Base-by-base conservation (phyloP, 2,888 invertebrate genomes). In the Stramonita haemastoma region DNA sequence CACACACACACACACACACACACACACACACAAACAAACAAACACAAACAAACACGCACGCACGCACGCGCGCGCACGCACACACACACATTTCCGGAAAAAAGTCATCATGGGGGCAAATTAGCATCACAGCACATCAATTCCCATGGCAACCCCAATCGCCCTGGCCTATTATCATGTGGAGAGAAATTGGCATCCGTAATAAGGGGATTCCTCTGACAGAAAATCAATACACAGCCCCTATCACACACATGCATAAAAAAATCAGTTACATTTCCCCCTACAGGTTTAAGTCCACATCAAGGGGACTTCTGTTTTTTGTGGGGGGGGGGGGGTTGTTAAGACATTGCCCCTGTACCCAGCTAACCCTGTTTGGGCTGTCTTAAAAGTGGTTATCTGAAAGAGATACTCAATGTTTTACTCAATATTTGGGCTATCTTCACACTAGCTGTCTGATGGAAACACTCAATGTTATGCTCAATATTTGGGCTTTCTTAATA, bases 1-100 rank as follows among this genome's bases (percentile, higher is more conserved):
- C 57, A 56, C 56, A 36, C 85, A 56, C 73, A n/a, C 73, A 29
- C 73, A 73, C 73, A n/a, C 73, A 29, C 73, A n/a, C 73, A 73
- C 73, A 73, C 73, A 73, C 73, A n/a, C 73, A 73, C 73, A 13
- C 73, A 73, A n/a, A 73, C 73, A 73, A 46, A 73, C 73, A 29
- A n/a, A 73, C 73, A 73, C 73, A 73, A 1, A n/a, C 73, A n/a
- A 13, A n/a, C 29, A 11, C 22, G 70, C 19, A 22, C 70, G 70
- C 70, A 11, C 70, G 70, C 70, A 22, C 70, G 26, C 70, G 26
- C 22, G 26, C 26, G 70, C 19, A 70, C 26, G 26, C 70, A 70
- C 22, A 70, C 70, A 70, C 22, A 70, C 70, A 29, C n/a, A 73
- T 8, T n/a, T 11, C 22, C 73, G n/a, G 73, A 26, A 4, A 73